Percentiles rank a stretch among this genome's conserved stretches.
phyloP scores from a whole-genome alignment of 2,113 vertebrate species.

The Coracopsis vasa region DNA sequence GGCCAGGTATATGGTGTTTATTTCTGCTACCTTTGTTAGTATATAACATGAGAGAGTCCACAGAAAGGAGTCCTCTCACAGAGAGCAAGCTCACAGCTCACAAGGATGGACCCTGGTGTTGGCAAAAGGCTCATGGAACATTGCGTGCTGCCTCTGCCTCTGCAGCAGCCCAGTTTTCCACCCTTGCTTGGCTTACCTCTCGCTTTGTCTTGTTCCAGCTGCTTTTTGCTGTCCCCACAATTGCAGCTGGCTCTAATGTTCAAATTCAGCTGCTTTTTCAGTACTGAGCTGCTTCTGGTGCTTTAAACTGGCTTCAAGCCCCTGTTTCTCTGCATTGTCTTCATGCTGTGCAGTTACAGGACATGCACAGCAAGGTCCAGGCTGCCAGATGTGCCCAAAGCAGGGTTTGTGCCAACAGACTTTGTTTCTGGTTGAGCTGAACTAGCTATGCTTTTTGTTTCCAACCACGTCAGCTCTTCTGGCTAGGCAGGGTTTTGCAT shows the following conservation, averaged over 20 bases:
- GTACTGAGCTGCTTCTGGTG: not conserved
- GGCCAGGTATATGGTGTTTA: accelerated
- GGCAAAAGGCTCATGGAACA: not conserved
- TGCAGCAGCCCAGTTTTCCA: not conserved
- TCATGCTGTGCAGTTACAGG: not conserved
- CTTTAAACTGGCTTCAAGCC: not conserved
- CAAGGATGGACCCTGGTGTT: no score
- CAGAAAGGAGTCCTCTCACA: not conserved
- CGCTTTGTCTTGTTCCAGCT: not conserved
- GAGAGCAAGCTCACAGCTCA: not conserved
- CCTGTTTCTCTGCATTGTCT: not conserved
- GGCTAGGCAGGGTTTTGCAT: not conserved
- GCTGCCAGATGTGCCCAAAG: not conserved
- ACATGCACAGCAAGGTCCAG: not conserved
- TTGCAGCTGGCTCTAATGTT: not conserved
- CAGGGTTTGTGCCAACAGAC: not conserved
- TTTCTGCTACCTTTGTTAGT: not conserved
- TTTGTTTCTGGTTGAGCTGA: not conserved
- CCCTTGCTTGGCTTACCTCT: not conserved
- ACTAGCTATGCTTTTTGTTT: not conserved
- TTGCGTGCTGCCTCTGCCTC: not conserved
- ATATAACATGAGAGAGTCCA: accelerated
- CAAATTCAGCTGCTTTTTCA: not conserved
- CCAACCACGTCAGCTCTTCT: not conserved
- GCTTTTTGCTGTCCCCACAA: not conserved